Base-by-base conservation (phyloP, 2,113 vertebrate species). In the Blennius ocellaris region DNA sequence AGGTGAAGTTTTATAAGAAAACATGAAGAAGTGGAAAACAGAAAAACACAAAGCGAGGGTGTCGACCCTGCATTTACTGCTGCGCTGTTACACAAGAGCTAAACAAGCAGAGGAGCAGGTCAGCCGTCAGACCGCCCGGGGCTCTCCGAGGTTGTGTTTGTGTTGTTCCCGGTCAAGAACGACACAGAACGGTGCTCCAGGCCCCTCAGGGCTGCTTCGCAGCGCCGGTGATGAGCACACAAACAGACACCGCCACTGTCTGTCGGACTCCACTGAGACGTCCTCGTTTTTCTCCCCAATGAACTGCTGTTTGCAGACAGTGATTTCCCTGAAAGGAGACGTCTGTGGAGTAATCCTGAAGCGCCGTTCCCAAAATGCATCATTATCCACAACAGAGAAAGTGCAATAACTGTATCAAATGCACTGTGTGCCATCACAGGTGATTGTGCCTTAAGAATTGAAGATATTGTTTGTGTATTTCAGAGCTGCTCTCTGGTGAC, bases 81-180 rank as follows among this genome's bases (percentile, higher is more conserved):
- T 66, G 55, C 50, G 59, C 52, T 60, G 65, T 86, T 83, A 75
- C 72, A 82, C 71, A 84, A 83, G 8, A 81, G 54, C 40, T 15
- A 49, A 64, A 82, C 51, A 59, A 38, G 67, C 60, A 65, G 38
- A 51, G 44, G 39, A 55, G 47, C 47, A 51, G 57, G 61, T 68
- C 54, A 76, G 76, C 72, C 78, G 69, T 60, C 66, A 76, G 50
- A 21, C 11, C 0, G 47, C 76, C 82, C 71, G 49, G 14, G 76
- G 80, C 75, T 43, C 10, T 51, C 36, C 9, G 65, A 36, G 39
- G 60, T 44, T 67, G 21, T 30, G 21, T 30, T 54, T 75, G 57
- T 54, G 54, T 17, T 30, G 52, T 68, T 54, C 16, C 62, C 66
- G 69, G 51, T 51, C 59, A 69, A 80, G 74, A 81, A 48, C 53